These are phyloP conservation scores for Oryzias melastigma DNA, from an alignment of 2,113 vertebrate species.

Conservation along the genomic window DNA sequence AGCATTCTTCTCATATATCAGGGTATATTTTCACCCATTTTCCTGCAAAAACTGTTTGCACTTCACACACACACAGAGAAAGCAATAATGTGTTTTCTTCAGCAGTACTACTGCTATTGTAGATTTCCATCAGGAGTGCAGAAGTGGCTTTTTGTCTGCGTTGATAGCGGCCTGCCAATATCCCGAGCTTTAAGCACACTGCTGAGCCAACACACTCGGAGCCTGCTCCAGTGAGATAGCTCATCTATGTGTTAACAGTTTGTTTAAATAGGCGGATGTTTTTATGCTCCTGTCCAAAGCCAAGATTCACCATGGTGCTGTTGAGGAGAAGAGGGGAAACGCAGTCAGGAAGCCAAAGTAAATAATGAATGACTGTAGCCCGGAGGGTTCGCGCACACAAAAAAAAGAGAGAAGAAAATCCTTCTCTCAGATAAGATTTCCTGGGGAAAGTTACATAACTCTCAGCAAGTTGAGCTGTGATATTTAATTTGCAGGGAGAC, in stretches of 20 bases:
- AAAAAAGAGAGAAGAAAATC: conserved; percentile 38
- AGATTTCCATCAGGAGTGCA: conserved; percentile 41
- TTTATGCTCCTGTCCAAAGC: conserved; percentile 62
- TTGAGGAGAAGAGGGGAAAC: conserved; percentile 67
- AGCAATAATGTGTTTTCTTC: conserved; percentile 19
- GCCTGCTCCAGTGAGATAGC: conserved; percentile 57
- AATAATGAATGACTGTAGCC: conserved; percentile 66
- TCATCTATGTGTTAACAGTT: conserved; percentile 69
- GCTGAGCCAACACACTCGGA: conserved; percentile 40
- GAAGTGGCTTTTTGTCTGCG: conserved; percentile 50
- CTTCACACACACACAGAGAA: conserved; percentile 5
- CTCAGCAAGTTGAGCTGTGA: conserved; percentile 63
- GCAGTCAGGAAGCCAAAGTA: conserved; percentile 70
- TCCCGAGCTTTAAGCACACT: conserved; percentile 39
- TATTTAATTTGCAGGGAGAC: conserved; percentile 59
- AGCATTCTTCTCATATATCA: neutral
- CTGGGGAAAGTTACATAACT: conserved; percentile 64
- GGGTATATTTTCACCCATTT: neutral
- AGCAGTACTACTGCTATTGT: conserved; percentile 13
- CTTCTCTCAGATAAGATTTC: conserved; percentile 64
- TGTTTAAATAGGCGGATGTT: conserved; percentile 72
- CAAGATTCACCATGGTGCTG: conserved; percentile 57
- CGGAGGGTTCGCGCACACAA: conserved; percentile 52
- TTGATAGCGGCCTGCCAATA: conserved; percentile 42
- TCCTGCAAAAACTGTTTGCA: conserved; percentile 11